These are phyloP conservation scores for Gobionotothen gibberifrons DNA, from an alignment of 2,797 vertebrate species.

Conservation along the genomic window DNA sequence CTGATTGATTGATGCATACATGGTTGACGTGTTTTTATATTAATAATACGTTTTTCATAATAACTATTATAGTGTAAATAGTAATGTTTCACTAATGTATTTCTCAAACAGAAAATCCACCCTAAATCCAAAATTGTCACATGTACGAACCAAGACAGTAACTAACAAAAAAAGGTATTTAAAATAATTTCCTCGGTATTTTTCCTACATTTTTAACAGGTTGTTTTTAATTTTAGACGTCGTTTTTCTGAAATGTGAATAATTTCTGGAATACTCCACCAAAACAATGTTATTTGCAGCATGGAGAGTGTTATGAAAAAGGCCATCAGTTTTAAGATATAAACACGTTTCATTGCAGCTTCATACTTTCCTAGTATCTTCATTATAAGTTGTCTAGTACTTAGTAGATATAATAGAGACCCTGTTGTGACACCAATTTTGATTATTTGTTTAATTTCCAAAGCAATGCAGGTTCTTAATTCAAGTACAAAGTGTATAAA, in stretches of 20 bases:
- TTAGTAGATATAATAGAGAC: no score
- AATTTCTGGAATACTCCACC: background rate
- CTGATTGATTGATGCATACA: background rate
- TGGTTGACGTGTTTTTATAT: background rate
- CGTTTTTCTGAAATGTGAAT: background rate
- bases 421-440: no score
- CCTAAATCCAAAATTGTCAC: constrained; percentile 25
- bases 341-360: no score
- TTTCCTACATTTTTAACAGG: background rate
- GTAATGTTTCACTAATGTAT: background rate
- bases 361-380: no score
- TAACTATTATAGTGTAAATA: background rate
- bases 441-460: no score
- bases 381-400: no score
- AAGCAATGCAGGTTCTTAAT: no score
- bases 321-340: no score
- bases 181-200: background rate
- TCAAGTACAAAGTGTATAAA: background rate
- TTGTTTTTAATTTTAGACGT: background rate
- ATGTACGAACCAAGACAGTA: background rate
- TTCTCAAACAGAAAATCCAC: constrained; percentile 29
- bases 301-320: no score
- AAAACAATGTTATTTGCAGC: background rate
- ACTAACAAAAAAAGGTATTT: background rate
- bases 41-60: background rate